A percentile compares a stretch with the other conserved stretches of the same genome.
phyloP scores from a whole-genome alignment of 2,113 vertebrate genomes.

The Cyprinodon tularosa region DNA sequence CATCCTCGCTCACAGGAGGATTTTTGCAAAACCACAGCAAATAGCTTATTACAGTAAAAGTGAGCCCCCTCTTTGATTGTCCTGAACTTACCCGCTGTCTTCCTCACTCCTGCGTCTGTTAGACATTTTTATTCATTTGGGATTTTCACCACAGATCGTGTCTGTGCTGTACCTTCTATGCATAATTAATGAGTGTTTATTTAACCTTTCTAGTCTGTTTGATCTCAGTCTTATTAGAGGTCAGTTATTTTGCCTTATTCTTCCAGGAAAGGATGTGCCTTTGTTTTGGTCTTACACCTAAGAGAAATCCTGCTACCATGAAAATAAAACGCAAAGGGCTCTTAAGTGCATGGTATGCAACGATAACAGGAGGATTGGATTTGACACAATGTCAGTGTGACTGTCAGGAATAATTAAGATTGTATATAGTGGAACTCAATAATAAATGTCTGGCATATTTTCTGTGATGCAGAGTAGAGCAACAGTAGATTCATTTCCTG shows the following conservation, averaged over 20 bases:
- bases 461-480: background rate
- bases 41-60: constrained; percentile 60
- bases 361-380: background rate
- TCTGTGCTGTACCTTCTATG: constrained; percentile 27
- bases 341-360: background rate
- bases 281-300: background rate
- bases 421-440: background rate
- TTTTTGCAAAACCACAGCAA: constrained; percentile 46
- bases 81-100: constrained; percentile 56
- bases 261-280: background rate
- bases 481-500: constrained; percentile 1
- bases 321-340: background rate
- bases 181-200: constrained; percentile 6
- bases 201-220: constrained; percentile 26
- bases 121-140: constrained; percentile 35
- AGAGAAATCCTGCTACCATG: background rate
- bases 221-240: constrained; percentile 34
- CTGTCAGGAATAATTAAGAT: constrained; percentile 1
- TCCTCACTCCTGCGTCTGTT: constrained; percentile 1
- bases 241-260: constrained; percentile 8
- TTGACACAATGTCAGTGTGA: background rate
- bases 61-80: constrained; percentile 53
- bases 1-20: constrained; percentile 36
- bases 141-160: constrained; percentile 36
- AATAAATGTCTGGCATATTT: constrained; percentile 2